phyloP scores from a whole-genome alignment of 1,140 invertebrate genomes.

The Popillia japonica region DNA sequence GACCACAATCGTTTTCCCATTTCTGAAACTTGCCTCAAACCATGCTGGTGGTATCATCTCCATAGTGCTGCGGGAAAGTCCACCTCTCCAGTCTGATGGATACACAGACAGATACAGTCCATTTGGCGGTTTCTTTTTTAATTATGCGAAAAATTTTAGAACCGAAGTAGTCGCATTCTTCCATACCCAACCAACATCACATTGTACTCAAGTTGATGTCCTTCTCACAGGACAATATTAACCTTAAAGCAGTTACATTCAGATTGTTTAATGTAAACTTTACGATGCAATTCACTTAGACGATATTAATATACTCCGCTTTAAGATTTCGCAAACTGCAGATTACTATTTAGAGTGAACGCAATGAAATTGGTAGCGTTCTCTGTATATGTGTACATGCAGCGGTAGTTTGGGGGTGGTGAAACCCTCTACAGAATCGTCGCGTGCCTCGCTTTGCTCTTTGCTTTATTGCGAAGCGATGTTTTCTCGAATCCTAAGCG shows the following conservation, averaged over 20 bases:
- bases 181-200: no score
- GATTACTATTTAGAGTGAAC: not conserved
- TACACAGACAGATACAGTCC: no score
- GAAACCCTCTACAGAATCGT: not conserved
- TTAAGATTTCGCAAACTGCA: not conserved
- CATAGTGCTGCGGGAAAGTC: no score
- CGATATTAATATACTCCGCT: slow-evolving; percentile 8
- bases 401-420: not conserved
- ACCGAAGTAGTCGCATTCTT: no score
- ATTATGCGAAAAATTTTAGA: no score
- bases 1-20: no score
- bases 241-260: not conserved
- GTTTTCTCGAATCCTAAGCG: slow-evolving; percentile 30
- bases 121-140: no score
- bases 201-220: no score
- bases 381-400: not conserved
- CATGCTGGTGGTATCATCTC: no score
- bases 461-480: slow-evolving; percentile 26
- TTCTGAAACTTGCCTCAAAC: no score
- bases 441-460: slow-evolving; percentile 4
- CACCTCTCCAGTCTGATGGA: no score
- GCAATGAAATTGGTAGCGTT: not conserved
- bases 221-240: not conserved
- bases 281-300: not conserved
- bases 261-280: not conserved